These are phyloP conservation scores for Platysternon megacephalum DNA, from an alignment of 2,113 vertebrate species.

Conservation along the genomic window DNA sequence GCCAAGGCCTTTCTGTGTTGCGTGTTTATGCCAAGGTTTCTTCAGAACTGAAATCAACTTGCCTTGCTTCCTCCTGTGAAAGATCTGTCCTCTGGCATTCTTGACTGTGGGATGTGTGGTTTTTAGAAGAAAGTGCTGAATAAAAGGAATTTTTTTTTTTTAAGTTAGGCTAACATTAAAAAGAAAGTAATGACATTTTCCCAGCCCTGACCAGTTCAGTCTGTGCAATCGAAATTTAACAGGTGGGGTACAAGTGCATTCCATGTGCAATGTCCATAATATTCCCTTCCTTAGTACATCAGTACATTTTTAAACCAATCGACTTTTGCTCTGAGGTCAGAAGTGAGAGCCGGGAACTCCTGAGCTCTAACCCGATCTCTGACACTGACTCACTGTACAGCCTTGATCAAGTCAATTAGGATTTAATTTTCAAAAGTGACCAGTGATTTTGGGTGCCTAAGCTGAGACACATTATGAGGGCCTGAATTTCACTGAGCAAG, in stretches of 20 bases:
- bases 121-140: background rate
- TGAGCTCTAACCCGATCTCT: background rate
- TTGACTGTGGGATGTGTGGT: background rate
- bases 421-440: background rate
- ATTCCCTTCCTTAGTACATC: background rate
- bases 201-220: background rate
- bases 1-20: background rate
- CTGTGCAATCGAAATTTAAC: background rate
- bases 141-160: background rate
- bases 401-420: background rate
- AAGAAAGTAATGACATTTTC: background rate
- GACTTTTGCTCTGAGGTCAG: background rate
- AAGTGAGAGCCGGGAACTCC: background rate
- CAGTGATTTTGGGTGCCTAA: background rate
- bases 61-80: background rate
- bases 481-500: background rate
- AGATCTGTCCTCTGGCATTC: background rate
- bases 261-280: background rate
- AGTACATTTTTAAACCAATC: background rate
- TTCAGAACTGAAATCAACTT: background rate
- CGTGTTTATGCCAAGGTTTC: background rate
- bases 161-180: background rate
- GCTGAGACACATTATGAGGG: background rate
- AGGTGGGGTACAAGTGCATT: background rate
- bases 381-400: background rate